Evolutionary conservation across 2,113 vertebrate genomes (phyloP).

Genomic region (Panurus biarmicus): DNA sequence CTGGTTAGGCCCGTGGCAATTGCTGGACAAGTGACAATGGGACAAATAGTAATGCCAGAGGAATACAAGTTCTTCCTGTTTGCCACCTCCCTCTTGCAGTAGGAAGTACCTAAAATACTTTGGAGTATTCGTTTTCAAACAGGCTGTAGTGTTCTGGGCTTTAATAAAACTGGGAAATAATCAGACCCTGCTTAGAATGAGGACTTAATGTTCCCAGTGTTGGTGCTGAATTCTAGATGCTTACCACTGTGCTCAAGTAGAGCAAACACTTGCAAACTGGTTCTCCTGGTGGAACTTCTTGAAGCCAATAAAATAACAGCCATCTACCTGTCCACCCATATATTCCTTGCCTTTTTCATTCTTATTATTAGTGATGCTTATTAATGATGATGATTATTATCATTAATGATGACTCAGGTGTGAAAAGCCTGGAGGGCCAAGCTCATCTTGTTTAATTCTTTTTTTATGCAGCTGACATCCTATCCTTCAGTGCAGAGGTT

Average conservation of each 20-base stretch:
- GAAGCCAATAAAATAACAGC: not conserved
- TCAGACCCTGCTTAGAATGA: not conserved
- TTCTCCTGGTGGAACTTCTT: not conserved
- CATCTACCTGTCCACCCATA: not conserved
- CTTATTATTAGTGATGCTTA: not conserved
- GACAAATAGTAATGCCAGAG: not conserved
- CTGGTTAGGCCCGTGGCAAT: not conserved
- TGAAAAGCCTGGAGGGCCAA: not conserved
- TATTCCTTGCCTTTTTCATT: not conserved
- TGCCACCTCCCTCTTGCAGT: not conserved
- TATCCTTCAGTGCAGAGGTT: not conserved
- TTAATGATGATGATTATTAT: not conserved
- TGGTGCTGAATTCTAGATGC: not conserved
- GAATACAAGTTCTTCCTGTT: constrained; percentile 32
- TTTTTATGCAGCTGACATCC: not conserved
- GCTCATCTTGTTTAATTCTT: not conserved
- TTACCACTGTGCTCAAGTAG: not conserved
- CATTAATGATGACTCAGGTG: not conserved
- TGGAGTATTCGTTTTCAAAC: not conserved
- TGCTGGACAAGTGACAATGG: not conserved
- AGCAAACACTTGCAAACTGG: not conserved
- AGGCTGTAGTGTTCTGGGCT: not conserved
- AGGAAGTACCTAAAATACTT: not conserved
- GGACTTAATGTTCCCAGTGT: not conserved
- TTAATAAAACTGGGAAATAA: not conserved